Evolutionary conservation across 2,113 vertebrate genomes (phyloP).

Genomic region (Ursus arctos): DNA sequence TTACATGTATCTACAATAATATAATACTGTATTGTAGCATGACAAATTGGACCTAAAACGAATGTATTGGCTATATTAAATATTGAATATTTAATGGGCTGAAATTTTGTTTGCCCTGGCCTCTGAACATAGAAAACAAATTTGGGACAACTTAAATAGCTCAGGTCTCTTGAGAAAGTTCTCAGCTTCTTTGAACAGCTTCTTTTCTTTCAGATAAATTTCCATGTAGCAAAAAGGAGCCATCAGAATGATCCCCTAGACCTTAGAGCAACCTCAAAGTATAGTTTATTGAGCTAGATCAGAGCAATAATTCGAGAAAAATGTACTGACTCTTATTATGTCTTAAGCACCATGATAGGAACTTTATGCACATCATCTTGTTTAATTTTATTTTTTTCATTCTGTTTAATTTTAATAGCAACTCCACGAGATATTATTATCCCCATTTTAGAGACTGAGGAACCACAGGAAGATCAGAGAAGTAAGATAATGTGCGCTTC

Average conservation of each 20-base stretch:
- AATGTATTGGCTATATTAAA: background rate
- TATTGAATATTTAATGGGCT: constrained; percentile 14
- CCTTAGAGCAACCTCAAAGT: background rate
- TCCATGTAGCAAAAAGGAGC: background rate
- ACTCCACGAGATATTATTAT: background rate
- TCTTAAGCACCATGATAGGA: background rate
- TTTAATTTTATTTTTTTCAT: background rate
- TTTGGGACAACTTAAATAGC: background rate
- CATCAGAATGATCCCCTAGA: constrained; percentile 11
- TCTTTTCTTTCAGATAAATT: constrained; percentile 27
- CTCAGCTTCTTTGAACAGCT: background rate
- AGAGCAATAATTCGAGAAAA: constrained; percentile 26
- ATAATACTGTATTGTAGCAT: background rate
- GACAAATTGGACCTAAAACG: background rate
- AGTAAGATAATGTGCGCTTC: background rate
- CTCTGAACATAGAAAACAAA: background rate
- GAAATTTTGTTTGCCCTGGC: constrained; percentile 16
- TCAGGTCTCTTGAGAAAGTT: background rate
- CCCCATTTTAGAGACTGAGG: background rate
- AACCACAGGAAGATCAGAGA: background rate
- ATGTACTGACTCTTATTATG: background rate
- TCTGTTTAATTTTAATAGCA: background rate
- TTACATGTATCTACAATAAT: background rate
- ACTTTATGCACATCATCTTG: background rate
- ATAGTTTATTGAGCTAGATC: constrained; percentile 11